These are phyloP conservation scores for Galbula dea DNA, from an alignment of 2,113 vertebrate genomes.

Conservation along the genomic window DNA sequence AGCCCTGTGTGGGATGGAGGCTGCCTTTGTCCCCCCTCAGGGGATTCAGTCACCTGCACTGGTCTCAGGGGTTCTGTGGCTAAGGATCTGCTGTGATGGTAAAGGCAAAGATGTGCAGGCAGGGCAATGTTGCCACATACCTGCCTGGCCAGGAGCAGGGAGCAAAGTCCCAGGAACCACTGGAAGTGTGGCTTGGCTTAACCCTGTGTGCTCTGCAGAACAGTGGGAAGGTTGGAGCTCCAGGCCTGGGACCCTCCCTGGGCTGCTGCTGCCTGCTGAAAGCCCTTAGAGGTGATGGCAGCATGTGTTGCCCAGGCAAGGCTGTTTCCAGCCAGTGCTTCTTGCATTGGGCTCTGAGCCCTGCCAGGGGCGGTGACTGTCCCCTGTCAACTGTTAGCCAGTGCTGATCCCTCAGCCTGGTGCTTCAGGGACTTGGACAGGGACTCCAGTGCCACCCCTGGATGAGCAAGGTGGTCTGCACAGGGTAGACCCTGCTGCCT, in stretches of 20 bases:
- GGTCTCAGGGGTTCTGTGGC: neutral
- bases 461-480: neutral
- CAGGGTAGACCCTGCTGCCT: rapidly evolving
- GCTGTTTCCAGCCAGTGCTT: neutral
- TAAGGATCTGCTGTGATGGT: neutral
- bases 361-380: neutral
- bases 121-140: neutral
- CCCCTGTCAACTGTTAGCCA: neutral
- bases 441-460: neutral
- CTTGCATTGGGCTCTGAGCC: neutral
- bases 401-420: neutral
- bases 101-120: neutral
- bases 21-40: neutral
- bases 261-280: neutral
- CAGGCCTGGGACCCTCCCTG: rapidly evolving
- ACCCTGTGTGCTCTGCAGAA: rapidly evolving
- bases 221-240: neutral
- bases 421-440: rapidly evolving
- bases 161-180: neutral
- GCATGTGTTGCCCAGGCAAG: rapidly evolving
- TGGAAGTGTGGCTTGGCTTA: neutral
- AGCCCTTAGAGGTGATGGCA: rapidly evolving
- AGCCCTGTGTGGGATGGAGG: neutral
- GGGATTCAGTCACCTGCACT: neutral
- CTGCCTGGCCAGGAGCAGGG: neutral